These are phyloP conservation scores for Catharus bicknelli DNA, from an alignment of 2,113 vertebrate species.

Conservation along the genomic window DNA sequence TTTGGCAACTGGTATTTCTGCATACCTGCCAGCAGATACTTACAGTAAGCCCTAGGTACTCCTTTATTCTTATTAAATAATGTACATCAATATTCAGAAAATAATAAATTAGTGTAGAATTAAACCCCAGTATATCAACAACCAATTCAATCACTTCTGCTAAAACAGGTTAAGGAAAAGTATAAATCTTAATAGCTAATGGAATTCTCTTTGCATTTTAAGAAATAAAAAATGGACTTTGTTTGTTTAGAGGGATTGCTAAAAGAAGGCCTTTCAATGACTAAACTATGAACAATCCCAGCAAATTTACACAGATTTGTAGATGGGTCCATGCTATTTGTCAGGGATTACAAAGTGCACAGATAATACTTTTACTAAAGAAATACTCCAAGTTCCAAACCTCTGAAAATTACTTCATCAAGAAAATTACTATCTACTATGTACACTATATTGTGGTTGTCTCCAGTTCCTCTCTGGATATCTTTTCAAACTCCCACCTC, in stretches of 20 bases:
- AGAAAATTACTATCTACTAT: not conserved
- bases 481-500: not conserved
- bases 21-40: not conserved
- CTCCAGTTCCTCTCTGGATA: not conserved
- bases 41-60: not conserved
- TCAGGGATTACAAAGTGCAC: not conserved
- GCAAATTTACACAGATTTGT: not conserved
- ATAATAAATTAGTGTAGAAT: not conserved
- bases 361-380: not conserved
- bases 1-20: not conserved
- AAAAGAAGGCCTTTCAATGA: not conserved
- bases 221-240: accelerated
- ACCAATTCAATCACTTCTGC: not conserved
- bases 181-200: not conserved
- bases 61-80: not conserved
- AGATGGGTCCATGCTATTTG: not conserved
- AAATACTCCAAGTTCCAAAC: not conserved
- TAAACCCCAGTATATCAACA: not conserved
- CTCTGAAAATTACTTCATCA: not conserved
- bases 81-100: not conserved
- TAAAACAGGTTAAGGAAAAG: not conserved
- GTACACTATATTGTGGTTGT: not conserved
- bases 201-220: not conserved
- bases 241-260: not conserved
- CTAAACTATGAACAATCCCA: not conserved